A percentile compares a stretch with the other conserved stretches of the same genome.
Conservation (phyloP, 2,113 vertebrate genomes). For the Hemiscyllium ocellatum region DNA sequence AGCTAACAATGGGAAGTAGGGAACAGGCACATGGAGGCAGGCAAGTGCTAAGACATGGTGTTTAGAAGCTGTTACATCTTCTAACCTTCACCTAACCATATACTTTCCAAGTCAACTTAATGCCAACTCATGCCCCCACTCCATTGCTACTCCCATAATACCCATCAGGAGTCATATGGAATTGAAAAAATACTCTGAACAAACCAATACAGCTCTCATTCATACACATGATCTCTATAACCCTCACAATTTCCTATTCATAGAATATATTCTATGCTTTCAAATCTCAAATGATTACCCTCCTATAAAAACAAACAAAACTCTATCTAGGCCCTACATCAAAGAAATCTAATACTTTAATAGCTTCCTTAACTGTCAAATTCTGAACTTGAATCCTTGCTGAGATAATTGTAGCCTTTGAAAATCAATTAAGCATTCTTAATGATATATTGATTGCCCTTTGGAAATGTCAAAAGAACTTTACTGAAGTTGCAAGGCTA, state of each 20-base stretch:
- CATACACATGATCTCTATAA: neutral
- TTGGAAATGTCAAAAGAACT: neutral
- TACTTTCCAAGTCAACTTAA: too few species aligned
- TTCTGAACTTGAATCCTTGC: neutral
- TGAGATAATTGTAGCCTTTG: neutral
- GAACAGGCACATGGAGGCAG: too few species aligned
- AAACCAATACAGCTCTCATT: neutral
- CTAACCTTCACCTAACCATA: too few species aligned
- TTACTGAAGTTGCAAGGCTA: neutral
- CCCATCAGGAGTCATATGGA: neutral
- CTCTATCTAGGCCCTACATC: neutral
- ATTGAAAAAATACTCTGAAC: neutral
- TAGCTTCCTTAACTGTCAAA: neutral
- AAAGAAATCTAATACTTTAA: neutral
- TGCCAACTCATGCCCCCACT: too few species aligned
- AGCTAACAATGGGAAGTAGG: neutral
- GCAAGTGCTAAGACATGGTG: too few species aligned
- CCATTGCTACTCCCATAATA: too few species aligned
- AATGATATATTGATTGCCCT: neutral
- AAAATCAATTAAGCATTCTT: neutral
- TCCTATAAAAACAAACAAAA: neutral
- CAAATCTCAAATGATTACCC: neutral
- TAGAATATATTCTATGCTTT: neutral
- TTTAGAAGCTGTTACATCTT: neutral
- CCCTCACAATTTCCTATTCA: neutral